These are phyloP conservation scores for Paradisaea rubra DNA, from an alignment of 2,113 vertebrate species.

Conservation along the genomic window DNA sequence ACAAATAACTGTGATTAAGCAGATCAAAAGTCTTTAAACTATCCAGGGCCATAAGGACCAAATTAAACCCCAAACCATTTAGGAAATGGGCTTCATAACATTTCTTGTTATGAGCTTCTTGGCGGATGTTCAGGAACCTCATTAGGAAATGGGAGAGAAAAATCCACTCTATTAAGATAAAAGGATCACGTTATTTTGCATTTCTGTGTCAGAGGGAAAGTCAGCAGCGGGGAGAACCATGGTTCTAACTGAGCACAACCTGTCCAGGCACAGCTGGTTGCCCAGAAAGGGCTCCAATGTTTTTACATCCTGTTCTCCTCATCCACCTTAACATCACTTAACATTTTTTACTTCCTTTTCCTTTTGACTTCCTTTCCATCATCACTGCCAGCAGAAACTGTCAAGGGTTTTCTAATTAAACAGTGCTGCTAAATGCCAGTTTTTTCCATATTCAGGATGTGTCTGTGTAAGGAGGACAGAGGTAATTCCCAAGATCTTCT, in stretches of 20 bases:
- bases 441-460: not conserved
- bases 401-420: not conserved
- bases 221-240: not conserved
- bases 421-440: not conserved
- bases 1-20: slow-evolving; percentile 37
- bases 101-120: slow-evolving; percentile 2
- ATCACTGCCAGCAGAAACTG: not conserved
- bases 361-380: not conserved
- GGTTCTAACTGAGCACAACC: not conserved
- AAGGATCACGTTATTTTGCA: not conserved
- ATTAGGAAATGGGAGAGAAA: slow-evolving; percentile 7
- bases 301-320: rapidly evolving
- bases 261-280: not conserved
- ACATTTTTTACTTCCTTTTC: not conserved
- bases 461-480: not conserved
- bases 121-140: slow-evolving; percentile 4
- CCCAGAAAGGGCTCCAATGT: not conserved
- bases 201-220: not conserved
- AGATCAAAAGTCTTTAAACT: slow-evolving; percentile 46
- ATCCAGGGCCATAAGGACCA: not conserved
- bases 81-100: slow-evolving; percentile 27
- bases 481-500: not conserved
- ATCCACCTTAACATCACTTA: not conserved
- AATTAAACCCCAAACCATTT: slow-evolving; percentile 34
- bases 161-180: not conserved